Base-by-base conservation (phyloP, 2,888 invertebrate genomes). In the Aphodius sticticus region DNA sequence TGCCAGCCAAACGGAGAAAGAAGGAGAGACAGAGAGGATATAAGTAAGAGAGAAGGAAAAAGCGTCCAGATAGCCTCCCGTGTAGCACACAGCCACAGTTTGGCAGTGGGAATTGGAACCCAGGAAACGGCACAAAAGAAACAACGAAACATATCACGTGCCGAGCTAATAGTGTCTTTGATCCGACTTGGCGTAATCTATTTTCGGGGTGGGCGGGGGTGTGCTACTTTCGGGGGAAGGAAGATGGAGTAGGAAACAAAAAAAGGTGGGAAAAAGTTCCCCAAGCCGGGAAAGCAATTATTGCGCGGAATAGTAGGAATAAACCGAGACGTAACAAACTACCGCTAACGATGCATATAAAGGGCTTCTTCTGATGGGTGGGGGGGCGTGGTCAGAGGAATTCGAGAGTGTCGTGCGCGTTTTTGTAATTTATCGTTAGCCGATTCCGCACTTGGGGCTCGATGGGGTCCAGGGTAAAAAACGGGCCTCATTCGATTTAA, bases 101-200 rank as follows among this genome's bases (percentile, higher is more conserved):
- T 37, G 12, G 71, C 75, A 78, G 37, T 74, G 37, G 36, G 78
- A 71, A 71, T 72, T 16, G 72, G 71, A 72, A 70, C 38, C 72
- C 70, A 69, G 69, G 69, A 78, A 78, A 78, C 78, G 78, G 70
- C 77, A 76, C 76, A 74, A 79, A 77, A 36, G 79, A 76, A 72
- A 76, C 76, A 76, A 79, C 76, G 37, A 79, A 79, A 79, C 72
- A 71, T 71, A 79, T 79, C 76, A 79, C 76, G 76, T 76, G 79
- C 79, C 76, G 69, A 76, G 76, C 76, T 79, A 79, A 79, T 76
- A 76, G 79, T 77, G 79, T 79, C 79, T 79, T 79, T 79, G 79
- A 79, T 79, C 79, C 79, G 77, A 69, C 79, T 79, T 77, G 35
- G 69, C 72, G 79, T 79, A 79, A 79, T 79, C 78, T 79, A 79